Conservation (phyloP, 1,140 invertebrate species). For the Meloidogyne floridensis region DNA sequence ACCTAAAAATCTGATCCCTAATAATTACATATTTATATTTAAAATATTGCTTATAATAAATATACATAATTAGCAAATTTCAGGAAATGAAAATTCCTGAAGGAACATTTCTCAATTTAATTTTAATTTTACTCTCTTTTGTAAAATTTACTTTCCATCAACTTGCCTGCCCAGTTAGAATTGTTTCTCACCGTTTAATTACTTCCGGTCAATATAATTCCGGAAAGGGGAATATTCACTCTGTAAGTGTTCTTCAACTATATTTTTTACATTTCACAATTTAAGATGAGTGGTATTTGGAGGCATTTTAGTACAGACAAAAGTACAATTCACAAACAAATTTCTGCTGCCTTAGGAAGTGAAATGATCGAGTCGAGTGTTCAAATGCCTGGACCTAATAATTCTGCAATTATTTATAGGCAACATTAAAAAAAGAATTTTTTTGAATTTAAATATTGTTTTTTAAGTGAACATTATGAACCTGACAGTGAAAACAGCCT, state of each 20-base stretch:
- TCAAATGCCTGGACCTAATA: conserved; percentile 5
- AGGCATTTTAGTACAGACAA: not conserved
- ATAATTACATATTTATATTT: too few relatives aligned
- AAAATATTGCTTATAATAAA: too few relatives aligned
- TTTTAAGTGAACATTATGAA: conserved; percentile 26
- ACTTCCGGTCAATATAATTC: not conserved
- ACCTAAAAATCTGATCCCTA: too few relatives aligned
- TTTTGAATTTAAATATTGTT: not conserved
- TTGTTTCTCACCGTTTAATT: not conserved
- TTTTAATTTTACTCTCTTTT: not conserved
- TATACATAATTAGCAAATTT: not conserved
- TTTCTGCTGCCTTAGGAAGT: not conserved
- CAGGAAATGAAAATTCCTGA: conserved; percentile 9
- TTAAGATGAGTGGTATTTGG: conserved; percentile 2
- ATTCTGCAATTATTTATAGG: conserved; percentile 5
- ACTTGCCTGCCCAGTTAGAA: not conserved
- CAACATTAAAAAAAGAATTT: too few relatives aligned
- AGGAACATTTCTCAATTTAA: not conserved
- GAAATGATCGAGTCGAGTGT: not conserved
- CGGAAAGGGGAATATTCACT: not conserved
- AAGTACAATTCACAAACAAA: conserved; percentile 1
- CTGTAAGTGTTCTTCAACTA: not conserved
- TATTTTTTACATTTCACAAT: not conserved
- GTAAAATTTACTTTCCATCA: not conserved
- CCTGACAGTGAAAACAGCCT: conserved; percentile 18